Conservation (phyloP, 2,888 invertebrate species). For the Hesperia comma region DNA sequence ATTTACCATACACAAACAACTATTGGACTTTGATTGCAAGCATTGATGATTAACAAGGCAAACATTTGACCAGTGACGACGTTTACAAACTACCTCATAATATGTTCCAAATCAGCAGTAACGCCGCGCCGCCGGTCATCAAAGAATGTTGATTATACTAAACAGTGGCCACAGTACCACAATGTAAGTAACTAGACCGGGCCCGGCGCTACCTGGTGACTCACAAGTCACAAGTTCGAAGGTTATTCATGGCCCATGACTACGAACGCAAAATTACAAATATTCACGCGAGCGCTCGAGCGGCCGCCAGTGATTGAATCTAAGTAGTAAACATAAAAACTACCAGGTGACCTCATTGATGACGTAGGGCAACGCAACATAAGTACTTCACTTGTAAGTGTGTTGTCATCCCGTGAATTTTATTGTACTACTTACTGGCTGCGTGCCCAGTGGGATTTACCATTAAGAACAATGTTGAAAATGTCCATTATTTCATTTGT, state of each 20-base stretch:
- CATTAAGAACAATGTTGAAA: not conserved
- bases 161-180: not conserved
- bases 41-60: too few species aligned
- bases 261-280: not conserved
- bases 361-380: not conserved
- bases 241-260: conserved; percentile 2
- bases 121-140: too few species aligned
- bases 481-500: too few species aligned
- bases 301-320: not conserved
- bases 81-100: too few species aligned
- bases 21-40: too few species aligned
- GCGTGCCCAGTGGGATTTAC: conserved; percentile 6
- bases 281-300: not conserved
- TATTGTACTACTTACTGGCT: conserved; percentile 6
- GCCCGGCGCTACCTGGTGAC: conserved; percentile 4
- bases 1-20: too few species aligned
- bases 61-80: too few species aligned
- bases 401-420: conserved; percentile 3
- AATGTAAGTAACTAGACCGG: too few species aligned
- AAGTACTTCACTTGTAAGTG: not conserved
- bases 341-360: conserved; percentile 9
- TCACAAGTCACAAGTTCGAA: conserved; percentile 17
- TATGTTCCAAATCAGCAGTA: too few species aligned
- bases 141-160: too few species aligned
- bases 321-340: not conserved